A percentile compares a stretch with the other conserved stretches of the same genome.
Conservation (phyloP, 2,113 vertebrate genomes). For the Lanius collurio region DNA sequence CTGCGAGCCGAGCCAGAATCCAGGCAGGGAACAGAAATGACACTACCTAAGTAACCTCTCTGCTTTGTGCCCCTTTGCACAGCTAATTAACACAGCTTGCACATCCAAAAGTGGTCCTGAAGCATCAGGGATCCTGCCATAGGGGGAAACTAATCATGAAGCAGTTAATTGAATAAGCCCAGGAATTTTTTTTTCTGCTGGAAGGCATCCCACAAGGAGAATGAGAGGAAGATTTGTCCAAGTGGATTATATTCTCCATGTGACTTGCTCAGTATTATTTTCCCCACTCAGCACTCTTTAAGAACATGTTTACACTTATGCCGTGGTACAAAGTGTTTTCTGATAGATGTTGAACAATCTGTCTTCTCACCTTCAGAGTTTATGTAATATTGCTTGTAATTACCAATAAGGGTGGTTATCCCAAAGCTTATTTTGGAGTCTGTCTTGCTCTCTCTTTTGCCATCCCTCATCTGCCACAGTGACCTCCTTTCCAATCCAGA, state of each 20-base stretch:
- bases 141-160: constrained; percentile 2
- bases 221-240: not conserved
- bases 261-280: not conserved
- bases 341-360: not conserved
- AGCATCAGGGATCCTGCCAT: not conserved
- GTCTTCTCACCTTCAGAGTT: not conserved
- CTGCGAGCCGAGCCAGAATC: not conserved
- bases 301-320: not conserved
- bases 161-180: constrained; percentile 36
- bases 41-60: not conserved
- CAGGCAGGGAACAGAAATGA: not conserved
- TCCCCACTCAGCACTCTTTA: not conserved
- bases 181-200: not conserved
- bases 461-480: not conserved
- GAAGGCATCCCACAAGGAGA: not conserved
- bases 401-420: not conserved
- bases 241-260: not conserved
- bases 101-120: not conserved
- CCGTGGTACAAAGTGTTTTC: not conserved
- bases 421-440: not conserved
- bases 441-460: not conserved
- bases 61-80: not conserved
- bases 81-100: not conserved
- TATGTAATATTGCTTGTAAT: not conserved
- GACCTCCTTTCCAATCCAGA: not conserved